Conservation (phyloP, 2,888 invertebrate genomes). For the Isotomurus palustris region DNA sequence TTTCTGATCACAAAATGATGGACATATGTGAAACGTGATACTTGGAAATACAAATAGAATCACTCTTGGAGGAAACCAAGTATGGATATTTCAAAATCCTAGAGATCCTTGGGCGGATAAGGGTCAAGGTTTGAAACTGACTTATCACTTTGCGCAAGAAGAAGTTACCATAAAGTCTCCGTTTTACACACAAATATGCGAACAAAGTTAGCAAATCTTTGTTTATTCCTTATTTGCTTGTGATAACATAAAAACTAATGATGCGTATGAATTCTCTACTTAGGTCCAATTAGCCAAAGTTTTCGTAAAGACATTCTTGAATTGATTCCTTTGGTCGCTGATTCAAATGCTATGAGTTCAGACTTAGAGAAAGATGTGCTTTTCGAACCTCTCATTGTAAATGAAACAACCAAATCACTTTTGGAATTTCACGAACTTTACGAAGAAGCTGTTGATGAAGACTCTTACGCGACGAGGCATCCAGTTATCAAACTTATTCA, state of each 20-base stretch:
- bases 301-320: not conserved
- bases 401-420: not conserved
- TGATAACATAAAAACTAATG: constrained; percentile 3
- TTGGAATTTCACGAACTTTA: not conserved
- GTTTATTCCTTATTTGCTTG: not conserved
- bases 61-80: constrained; percentile 56
- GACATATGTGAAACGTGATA: not conserved
- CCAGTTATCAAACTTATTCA: not conserved
- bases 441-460: not conserved
- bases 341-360: constrained; percentile 18
- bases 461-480: not conserved
- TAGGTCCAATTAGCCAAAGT: not conserved
- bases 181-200: not conserved
- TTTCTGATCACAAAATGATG: not conserved
- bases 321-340: constrained; percentile 14
- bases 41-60: constrained; percentile 48
- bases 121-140: constrained; percentile 50
- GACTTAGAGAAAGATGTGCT: constrained; percentile 20
- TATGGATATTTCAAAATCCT: constrained; percentile 56
- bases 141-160: constrained; percentile 55
- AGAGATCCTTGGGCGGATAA: constrained; percentile 47
- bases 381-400: constrained; percentile 16
- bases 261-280: not conserved
- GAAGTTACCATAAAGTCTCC: constrained; percentile 52
- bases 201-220: constrained; percentile 1